phyloP scores from a whole-genome alignment of 53 echinoderm and acorn worm species.

The Mesocentrotus franciscanus region DNA sequence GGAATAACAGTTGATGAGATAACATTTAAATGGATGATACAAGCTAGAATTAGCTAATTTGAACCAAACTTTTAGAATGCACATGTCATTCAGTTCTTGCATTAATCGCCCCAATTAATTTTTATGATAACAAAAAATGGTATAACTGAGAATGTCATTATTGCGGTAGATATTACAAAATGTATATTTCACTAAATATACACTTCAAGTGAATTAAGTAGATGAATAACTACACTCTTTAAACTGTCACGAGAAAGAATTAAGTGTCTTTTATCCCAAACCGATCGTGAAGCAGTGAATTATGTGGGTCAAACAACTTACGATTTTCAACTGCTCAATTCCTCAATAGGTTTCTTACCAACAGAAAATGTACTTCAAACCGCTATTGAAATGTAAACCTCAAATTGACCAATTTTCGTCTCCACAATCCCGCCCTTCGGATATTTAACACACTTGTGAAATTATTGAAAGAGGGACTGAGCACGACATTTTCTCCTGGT shows the following conservation, averaged over 20 bases:
- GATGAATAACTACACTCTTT: too few species aligned
- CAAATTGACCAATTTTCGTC: slow-evolving; percentile 25
- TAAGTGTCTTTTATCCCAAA: too few species aligned
- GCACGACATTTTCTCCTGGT: neutral
- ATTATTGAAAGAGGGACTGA: slow-evolving; percentile 21
- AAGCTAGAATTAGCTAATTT: neutral
- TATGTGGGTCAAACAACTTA: slow-evolving; percentile 35
- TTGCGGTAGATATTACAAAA: neutral
- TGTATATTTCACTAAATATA: neutral
- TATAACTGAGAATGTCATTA: neutral
- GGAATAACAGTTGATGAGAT: too few species aligned
- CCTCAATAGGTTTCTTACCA: neutral
- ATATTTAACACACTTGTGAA: slow-evolving; percentile 49
- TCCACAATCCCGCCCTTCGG: slow-evolving; percentile 42
- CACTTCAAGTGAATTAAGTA: neutral
- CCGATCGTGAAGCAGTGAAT: neutral
- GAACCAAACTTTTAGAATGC: neutral
- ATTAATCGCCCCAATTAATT: neutral
- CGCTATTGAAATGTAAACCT: neutral
- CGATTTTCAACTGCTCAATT: neutral
- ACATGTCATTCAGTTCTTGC: neutral
- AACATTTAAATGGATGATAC: too few species aligned
- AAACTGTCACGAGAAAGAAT: too few species aligned
- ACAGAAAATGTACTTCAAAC: neutral
- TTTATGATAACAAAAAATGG: neutral